phyloP scores from a whole-genome alignment of 2,113 vertebrate species.

The Deroptyus accipitrinus region DNA sequence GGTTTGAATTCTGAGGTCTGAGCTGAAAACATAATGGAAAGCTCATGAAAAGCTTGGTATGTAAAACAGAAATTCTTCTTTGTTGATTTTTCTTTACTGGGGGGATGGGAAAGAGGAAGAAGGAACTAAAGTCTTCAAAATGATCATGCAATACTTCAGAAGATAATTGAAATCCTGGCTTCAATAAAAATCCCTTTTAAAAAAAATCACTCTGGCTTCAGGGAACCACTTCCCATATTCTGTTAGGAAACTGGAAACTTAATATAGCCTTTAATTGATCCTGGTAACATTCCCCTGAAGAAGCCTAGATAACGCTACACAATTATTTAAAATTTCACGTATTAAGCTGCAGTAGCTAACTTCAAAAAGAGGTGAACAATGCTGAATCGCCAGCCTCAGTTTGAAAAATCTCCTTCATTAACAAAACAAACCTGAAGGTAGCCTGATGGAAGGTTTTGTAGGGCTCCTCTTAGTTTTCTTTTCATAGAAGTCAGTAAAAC shows the following conservation, averaged over 20 bases:
- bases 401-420: background rate
- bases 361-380: background rate
- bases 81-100: background rate
- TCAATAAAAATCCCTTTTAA: background rate
- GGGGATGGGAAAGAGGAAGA: background rate
- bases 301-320: background rate
- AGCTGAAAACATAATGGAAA: slow-evolving; percentile 47
- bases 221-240: background rate
- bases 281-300: background rate
- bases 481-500: background rate
- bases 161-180: slow-evolving; percentile 15
- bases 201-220: background rate
- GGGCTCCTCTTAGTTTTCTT: background rate
- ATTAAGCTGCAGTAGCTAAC: background rate
- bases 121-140: background rate
- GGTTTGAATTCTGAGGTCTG: slow-evolving; percentile 32
- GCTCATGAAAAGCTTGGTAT: slow-evolving; percentile 1
- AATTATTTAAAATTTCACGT: slow-evolving; percentile 21
- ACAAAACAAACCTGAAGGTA: background rate
- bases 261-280: background rate
- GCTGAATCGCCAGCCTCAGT: background rate
- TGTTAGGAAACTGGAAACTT: background rate
- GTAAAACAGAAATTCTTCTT: slow-evolving; percentile 2
- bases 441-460: background rate
- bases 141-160: background rate